Evolutionary conservation across 2,888 invertebrate genomes (phyloP).

Genomic region (Odontothrips loti): DNA sequence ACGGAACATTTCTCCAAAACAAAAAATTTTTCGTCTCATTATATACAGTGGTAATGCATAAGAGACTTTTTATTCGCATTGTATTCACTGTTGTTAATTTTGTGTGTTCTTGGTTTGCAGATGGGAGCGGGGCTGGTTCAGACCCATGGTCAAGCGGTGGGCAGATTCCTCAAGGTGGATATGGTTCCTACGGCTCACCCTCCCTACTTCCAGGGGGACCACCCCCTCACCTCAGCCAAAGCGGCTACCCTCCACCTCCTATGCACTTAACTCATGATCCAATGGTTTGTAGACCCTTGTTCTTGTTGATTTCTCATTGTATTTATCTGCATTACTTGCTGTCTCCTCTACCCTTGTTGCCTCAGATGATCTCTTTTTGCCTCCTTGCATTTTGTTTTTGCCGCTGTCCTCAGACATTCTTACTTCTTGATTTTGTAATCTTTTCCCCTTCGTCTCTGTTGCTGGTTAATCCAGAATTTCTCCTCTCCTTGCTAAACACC

Average conservation of each 20-base stretch:
- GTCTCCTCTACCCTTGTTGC: neutral
- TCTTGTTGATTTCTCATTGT: neutral
- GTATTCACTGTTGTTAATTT: neutral
- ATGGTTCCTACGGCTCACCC: slow-evolving; percentile 42
- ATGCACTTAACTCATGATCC: slow-evolving; percentile 44
- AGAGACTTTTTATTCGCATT: neutral
- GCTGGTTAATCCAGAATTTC: too few relatives aligned
- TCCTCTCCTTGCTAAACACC: too few relatives aligned
- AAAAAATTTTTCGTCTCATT: slow-evolving; percentile 18
- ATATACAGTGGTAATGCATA: too few relatives aligned
- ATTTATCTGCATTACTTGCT: neutral
- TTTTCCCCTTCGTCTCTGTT: neutral
- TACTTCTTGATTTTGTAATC: neutral
- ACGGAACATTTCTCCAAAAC: neutral
- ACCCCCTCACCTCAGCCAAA: slow-evolving; percentile 47
- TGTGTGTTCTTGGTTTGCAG: slow-evolving; percentile 41
- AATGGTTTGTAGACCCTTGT: slow-evolving; percentile 37
- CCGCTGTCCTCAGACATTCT: neutral
- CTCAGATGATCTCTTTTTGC: too few relatives aligned
- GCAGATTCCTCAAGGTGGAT: slow-evolving; percentile 49
- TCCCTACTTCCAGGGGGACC: slow-evolving; percentile 41
- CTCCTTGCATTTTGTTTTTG: neutral
- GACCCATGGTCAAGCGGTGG: slow-evolving; percentile 49
- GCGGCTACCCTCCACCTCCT: slow-evolving; percentile 46
- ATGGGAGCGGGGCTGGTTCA: slow-evolving; percentile 47